Conservation (phyloP, 2,113 vertebrate species). For the Pluvianellus socialis region DNA sequence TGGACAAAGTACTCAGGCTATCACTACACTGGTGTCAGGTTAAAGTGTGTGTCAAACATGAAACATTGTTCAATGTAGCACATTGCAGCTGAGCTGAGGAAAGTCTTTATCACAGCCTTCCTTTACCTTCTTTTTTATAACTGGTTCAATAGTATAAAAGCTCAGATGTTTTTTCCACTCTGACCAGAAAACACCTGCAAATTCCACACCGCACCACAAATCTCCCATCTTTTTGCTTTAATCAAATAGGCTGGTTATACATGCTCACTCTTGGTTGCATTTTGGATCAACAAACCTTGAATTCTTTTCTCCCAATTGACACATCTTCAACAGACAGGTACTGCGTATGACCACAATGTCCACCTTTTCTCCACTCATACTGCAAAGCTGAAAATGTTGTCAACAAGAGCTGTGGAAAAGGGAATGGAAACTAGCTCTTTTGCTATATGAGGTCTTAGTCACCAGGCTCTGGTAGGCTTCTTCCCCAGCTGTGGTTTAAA, state of each 20-base stretch:
- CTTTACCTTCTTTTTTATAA: not conserved
- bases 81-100: not conserved
- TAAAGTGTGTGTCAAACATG: slow-evolving; percentile 44
- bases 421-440: not conserved
- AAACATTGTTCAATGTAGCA: slow-evolving; percentile 22
- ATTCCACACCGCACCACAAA: not conserved
- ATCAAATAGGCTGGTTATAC: not conserved
- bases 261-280: rapidly evolving
- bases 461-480: not conserved
- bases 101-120: not conserved
- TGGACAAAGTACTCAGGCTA: slow-evolving; percentile 39
- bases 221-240: not conserved
- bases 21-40: slow-evolving; percentile 11
- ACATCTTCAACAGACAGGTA: not conserved
- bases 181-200: not conserved
- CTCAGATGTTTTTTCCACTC: not conserved
- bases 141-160: not conserved
- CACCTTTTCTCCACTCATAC: not conserved
- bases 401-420: not conserved
- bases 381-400: not conserved
- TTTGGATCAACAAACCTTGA: not conserved
- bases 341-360: rapidly evolving
- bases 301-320: not conserved
- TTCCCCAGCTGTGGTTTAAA: not conserved
- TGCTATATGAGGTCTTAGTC: not conserved